Base-by-base conservation (phyloP, 2,797 vertebrate genomes). In the Coregonus ussuriensis region DNA sequence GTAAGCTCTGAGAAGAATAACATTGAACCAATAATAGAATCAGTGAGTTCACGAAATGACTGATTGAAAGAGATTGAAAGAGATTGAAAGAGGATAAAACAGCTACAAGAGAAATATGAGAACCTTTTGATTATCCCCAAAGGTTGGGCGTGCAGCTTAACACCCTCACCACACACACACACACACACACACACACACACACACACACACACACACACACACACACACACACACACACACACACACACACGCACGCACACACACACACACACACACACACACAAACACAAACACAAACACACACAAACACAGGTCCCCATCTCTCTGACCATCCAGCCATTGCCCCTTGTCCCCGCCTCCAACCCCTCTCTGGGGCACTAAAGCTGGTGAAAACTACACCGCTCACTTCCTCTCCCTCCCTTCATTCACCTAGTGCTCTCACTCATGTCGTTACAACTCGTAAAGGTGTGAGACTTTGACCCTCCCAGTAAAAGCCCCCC, bases 381-480 rank as follows among this genome's bases (percentile, higher is more conserved):
- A 73, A 90, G 88, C 88, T 82, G 89, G 77, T 90, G 92, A 93
- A 92, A 93, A 88, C 89, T 92, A 90, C 91, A 94, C 92, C 86
- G 80, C 86, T 88, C 82, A 89, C 92, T 88, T 86, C 84, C 87
- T 87, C 29, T 75, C 77, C 71, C 65, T 63, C 74, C 59, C 76
- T 69, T 6, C 74, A 41, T 73, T 69, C 7, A 91, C 87, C 74
- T 85, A 76, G 82, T 91, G 89, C 91, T 90, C 89, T 88, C 87
- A 91, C 93, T 93, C 91, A 92, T 94, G 93, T 94, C 89, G 91
- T 91, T 93, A 94, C 93, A 93, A 92, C 91, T 94, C 89, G 69
- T 95, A 94, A 95, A 95, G 90, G 87, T 88, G 91, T 81, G 88
- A 91, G 93, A 95, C 94, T 95, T 95, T 95, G 94, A 95, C 93